phyloP scores from a whole-genome alignment of 1,140 invertebrate genomes.

The Drosophila grimshawi region DNA sequence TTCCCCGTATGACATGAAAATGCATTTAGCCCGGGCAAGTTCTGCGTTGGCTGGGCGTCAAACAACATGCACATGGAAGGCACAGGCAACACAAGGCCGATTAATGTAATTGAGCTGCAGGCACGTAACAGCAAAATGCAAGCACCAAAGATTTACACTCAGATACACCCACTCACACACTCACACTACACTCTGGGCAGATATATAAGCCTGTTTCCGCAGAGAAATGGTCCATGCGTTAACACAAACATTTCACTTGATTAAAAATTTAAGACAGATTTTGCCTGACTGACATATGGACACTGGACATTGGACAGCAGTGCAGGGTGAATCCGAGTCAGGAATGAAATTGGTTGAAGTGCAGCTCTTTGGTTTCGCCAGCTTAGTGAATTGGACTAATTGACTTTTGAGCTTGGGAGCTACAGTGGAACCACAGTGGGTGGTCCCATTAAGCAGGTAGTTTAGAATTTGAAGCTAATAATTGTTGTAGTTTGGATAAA shows the following conservation, averaged over 20 bases:
- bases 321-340: background rate
- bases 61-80: conserved; percentile 33
- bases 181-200: background rate
- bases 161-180: conserved; percentile 7
- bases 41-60: conserved; percentile 10
- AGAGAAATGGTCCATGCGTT: conserved; percentile 28
- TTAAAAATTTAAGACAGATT: conserved; percentile 62
- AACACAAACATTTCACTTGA: conserved; percentile 57
- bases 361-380: conserved; percentile 23
- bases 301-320: background rate
- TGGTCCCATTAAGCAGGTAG: background rate
- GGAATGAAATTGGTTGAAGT: background rate
- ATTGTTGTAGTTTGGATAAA: no score
- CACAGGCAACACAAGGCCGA: conserved; percentile 27
- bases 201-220: conserved; percentile 20
- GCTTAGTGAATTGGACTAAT: conserved; percentile 50
- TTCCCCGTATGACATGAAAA: conserved; percentile 27
- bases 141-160: conserved; percentile 39
- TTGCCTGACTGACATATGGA: conserved; percentile 37
- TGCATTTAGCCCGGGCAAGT: conserved; percentile 20
- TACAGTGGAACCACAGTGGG: conserved; percentile 6
- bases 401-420: conserved; percentile 40
- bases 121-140: conserved; percentile 37
- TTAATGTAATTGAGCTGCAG: conserved; percentile 55
- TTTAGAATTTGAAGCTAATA: background rate